Base-by-base conservation (phyloP, 2,888 invertebrate genomes). In the Argyresthia goedartella region DNA sequence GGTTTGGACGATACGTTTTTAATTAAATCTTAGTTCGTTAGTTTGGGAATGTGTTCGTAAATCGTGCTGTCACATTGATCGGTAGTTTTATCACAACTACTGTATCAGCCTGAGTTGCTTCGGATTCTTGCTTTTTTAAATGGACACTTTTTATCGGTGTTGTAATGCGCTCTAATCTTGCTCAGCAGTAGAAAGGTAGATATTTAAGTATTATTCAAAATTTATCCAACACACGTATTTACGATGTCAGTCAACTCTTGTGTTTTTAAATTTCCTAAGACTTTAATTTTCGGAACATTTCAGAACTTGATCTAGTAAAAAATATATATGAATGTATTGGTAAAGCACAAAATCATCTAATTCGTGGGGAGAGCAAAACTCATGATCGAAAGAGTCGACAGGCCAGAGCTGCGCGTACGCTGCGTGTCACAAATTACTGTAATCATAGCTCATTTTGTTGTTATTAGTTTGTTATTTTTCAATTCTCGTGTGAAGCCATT, bases 21-120 rank as follows among this genome's bases (percentile, higher is more conserved):
- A 84, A 82, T 84, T 80, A 81, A 82, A 77, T 76, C 66, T 70
- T 60, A 59, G 66, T 71, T 74, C 71, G 74, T 80, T 76, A 72
- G 67, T 67, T 69, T 66, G 59, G 63, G 68, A 67, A 69, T 66
- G 59, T 57, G 57, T 60, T 61, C 59, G 62, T 63, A 63, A 63
- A 65, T 66, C 56, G 59, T 58, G 59, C 61, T 63, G 59, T 67
- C 65, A 64, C 64, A 66, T 66, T 64, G 61, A 66, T 63, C 62
- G 57, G 61, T 58, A 54, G 56, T 61, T 62, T 61, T 58, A 57
- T 61, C 59, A 57, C 56, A 57, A 53, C 42, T 52, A 63, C 62
- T 65, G 48, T 61, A n/a, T 65, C 36, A 36, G 15, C 14, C 13
- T 4, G 36, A 48, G 36, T 48, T 2, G 35, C 36, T 48, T 11